Base-by-base conservation (phyloP, 2,888 invertebrate species). In the Eupithecia subfuscata region DNA sequence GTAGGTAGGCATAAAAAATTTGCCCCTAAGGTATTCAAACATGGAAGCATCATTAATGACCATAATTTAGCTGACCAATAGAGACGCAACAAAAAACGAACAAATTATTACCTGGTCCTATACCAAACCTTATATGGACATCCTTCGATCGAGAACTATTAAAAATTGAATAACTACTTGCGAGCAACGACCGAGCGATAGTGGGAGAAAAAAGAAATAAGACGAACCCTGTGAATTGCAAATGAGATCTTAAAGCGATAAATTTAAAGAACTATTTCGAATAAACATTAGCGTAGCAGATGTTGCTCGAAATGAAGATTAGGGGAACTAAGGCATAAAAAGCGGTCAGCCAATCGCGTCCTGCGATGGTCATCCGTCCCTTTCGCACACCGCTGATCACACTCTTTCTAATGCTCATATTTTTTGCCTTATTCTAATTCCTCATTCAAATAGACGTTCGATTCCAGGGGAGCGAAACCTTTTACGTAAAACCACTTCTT, bases 301-400 rank as follows among this genome's bases (percentile, higher is more conserved):
- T 94, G 94, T 92, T 91, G 88, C 90, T 91, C 91, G 90, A 92
- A 93, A 92, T 90, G 88, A 93, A 94, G 93, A 94, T 95, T 95
- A 94, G 95, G 95, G 95, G 94, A 94, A 94, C 92, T 94, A 93
- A 94, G 84, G 90, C 91, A 94, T 94, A 94, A 95, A 95, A 95
- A 94, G 89, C 89, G 91, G 92, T 92, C 93, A 92, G 91, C 94
- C 94, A 94, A 95, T 94, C 83, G 87, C 86, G 84, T 82, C 78
- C 82, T 85, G 82, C 82, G 81, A 75, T 85, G 82, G 81, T 89
- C 82, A 80, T 81, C 86, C 81, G 84, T 93, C 92, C 86, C 87
- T 85, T 83, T 94, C 90, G 77, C 86, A 75, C 90, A 25, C 22
- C 60, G 74, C 73, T 82, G 84, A 83, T 85, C 85, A 85, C 85